Evolutionary conservation across 1,140 invertebrate species (phyloP).

Genomic region (Euura saliciscinereae): DNA sequence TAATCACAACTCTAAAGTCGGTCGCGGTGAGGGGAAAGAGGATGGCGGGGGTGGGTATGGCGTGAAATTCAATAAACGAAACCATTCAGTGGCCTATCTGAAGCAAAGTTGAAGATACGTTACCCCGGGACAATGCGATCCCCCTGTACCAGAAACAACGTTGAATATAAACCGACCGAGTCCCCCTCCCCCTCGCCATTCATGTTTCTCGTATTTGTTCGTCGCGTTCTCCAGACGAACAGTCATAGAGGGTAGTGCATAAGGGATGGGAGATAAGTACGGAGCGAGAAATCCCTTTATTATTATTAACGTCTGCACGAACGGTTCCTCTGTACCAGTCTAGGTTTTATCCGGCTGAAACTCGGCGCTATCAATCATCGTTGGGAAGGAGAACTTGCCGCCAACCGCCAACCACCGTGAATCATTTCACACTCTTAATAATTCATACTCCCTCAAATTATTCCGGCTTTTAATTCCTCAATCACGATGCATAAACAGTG

Average conservation of each 20-base stretch:
- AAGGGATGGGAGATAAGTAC: no score
- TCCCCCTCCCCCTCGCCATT: background rate
- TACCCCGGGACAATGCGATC: background rate
- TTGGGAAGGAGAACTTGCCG: background rate
- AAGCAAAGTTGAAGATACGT: constrained; percentile 43
- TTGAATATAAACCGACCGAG: background rate
- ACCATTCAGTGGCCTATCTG: constrained; percentile 50
- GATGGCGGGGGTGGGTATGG: background rate
- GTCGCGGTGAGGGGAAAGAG: background rate
- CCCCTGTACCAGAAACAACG: background rate
- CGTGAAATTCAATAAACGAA: constrained; percentile 52
- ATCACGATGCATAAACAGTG: no score
- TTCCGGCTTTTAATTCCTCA: no score
- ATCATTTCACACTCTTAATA: background rate
- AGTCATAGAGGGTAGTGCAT: no score
- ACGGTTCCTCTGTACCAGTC: background rate
- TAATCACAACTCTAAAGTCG: background rate
- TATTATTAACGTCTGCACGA: constrained; percentile 5
- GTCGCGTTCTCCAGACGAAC: no score
- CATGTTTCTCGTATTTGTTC: no score
- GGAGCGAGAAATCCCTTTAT: background rate
- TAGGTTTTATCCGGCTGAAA: background rate
- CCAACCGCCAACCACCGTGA: background rate
- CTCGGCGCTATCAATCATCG: background rate
- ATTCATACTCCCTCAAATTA: background rate